Evolutionary conservation across 2,113 vertebrate species (phyloP).

Genomic region (Orycteropus afer): DNA sequence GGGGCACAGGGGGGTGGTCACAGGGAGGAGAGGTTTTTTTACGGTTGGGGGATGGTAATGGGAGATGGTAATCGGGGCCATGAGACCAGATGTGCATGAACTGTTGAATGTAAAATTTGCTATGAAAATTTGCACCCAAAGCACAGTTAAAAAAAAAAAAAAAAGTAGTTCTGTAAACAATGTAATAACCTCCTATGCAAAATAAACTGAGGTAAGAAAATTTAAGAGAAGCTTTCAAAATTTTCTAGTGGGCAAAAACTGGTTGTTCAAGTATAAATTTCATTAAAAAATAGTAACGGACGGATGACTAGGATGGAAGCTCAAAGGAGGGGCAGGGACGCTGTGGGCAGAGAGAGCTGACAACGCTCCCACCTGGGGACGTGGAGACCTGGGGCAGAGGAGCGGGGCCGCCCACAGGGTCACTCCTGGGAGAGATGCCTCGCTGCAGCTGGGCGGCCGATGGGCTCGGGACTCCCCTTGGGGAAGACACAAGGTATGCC

Average conservation of each 20-base stretch:
- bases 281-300: neutral
- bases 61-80: no score
- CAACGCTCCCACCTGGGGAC: rapidly evolving
- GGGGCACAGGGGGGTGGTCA: no score
- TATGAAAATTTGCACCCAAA: no score
- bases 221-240: neutral
- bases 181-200: neutral
- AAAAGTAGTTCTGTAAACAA: neutral
- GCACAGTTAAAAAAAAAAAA: no score
- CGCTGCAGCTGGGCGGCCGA: neutral
- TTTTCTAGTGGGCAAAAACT: neutral
- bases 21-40: no score
- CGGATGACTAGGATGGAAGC: neutral
- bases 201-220: neutral
- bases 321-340: neutral
- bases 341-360: no score
- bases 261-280: neutral
- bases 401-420: neutral
- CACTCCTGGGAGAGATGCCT: neutral
- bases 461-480: neutral
- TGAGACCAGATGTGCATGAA: no score
- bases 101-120: no score
- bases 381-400: no score
- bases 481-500: neutral
- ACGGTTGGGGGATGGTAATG: no score